These are phyloP conservation scores for Chaetura pelagica DNA, from an alignment of 2,113 vertebrate species.

Conservation along the genomic window DNA sequence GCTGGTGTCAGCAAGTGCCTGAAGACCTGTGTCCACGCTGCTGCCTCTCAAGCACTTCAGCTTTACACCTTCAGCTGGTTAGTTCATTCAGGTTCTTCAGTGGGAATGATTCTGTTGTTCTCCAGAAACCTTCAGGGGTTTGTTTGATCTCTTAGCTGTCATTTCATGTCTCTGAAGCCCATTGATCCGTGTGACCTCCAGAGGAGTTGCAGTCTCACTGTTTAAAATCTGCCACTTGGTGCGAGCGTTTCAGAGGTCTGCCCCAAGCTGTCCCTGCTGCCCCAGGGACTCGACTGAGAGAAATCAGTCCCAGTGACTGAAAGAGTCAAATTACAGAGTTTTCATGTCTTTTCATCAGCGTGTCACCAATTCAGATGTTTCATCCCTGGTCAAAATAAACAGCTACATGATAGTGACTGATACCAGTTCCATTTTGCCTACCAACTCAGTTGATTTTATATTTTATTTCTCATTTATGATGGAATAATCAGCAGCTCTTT, in stretches of 20 bases:
- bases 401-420: slow-evolving; percentile 43
- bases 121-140: slow-evolving; percentile 11
- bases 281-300: background rate
- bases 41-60: background rate
- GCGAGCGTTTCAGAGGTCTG: background rate
- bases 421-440: slow-evolving; percentile 86
- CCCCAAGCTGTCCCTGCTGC: background rate
- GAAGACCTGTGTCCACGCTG: background rate
- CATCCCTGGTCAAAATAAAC: background rate
- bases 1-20: background rate
- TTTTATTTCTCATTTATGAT: slow-evolving; percentile 84
- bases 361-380: background rate
- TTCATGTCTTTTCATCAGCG: background rate
- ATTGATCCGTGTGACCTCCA: background rate
- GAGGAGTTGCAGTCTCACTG: background rate
- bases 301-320: background rate
- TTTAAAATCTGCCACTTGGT: background rate
- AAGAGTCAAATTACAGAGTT: background rate
- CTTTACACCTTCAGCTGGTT: rapidly evolving
- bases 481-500: slow-evolving; percentile 95
- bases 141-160: background rate
- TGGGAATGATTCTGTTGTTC: background rate
- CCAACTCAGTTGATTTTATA: slow-evolving; percentile 77
- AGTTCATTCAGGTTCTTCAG: background rate
- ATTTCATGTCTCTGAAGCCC: background rate